phyloP scores from a whole-genome alignment of 2,797 vertebrate species.

The Pseudomugil gertrudae region DNA sequence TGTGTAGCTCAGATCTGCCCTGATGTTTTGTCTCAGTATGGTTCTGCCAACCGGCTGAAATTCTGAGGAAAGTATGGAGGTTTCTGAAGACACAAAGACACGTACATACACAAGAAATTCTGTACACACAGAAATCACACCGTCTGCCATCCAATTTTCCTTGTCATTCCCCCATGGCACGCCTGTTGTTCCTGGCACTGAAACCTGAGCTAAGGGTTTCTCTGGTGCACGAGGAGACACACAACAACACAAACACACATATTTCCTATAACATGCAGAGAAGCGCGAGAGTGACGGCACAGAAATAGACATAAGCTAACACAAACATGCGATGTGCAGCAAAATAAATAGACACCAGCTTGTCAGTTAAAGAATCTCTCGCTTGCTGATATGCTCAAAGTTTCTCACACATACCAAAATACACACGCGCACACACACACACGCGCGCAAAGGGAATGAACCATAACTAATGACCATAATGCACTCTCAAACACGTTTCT shows the following conservation, averaged over 20 bases:
- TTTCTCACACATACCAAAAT: neutral
- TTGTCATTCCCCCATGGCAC: slow-evolving; percentile 74
- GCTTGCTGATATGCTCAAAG: slow-evolving; percentile 6
- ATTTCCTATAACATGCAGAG: slow-evolving; percentile 21
- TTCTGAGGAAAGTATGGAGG: slow-evolving; percentile 80
- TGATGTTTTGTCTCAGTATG: slow-evolving; percentile 64
- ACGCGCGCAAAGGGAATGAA: slow-evolving; percentile 45
- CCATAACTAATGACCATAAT: slow-evolving; percentile 78
- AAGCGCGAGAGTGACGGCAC: slow-evolving; percentile 8
- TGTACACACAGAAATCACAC: slow-evolving; percentile 78
- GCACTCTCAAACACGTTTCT: slow-evolving; percentile 70
- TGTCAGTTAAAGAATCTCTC: neutral
- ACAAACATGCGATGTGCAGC: slow-evolving; percentile 19
- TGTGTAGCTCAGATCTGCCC: slow-evolving; percentile 32
- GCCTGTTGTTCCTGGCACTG: slow-evolving; percentile 77
- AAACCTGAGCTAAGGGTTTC: slow-evolving; percentile 75
- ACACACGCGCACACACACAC: slow-evolving; percentile 23
- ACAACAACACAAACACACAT: slow-evolving; percentile 26
- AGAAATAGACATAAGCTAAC: slow-evolving; percentile 22
- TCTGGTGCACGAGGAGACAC: slow-evolving; percentile 52
- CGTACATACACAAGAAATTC: slow-evolving; percentile 42
- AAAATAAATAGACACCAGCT: slow-evolving; percentile 20
- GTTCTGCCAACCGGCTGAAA: slow-evolving; percentile 63
- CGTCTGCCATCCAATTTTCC: slow-evolving; percentile 77
- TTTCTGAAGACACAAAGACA: slow-evolving; percentile 61